phyloP scores from a whole-genome alignment of 2,888 invertebrate genomes.

The Parnassius mnemosyne region DNA sequence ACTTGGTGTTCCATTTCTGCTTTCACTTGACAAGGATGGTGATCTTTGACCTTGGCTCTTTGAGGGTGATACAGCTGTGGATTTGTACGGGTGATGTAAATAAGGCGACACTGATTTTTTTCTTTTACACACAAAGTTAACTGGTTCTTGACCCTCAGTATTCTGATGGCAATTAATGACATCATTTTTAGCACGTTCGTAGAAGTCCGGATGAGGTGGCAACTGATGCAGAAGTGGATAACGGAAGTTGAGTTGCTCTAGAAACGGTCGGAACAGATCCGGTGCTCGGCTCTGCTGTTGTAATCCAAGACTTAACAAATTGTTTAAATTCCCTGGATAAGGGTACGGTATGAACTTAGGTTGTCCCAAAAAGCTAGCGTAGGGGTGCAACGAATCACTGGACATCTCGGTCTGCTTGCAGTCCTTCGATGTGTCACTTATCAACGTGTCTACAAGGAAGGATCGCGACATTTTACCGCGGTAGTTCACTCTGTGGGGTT shows the following conservation, averaged over 20 bases:
- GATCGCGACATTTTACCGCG: conserved; percentile 85
- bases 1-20: conserved; percentile 80
- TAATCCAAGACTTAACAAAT: conserved; percentile 82
- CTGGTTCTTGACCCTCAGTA: conserved; percentile 59
- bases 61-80: conserved; percentile 57
- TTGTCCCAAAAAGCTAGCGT: conserved; percentile 60
- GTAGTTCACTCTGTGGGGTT: conserved; percentile 43
- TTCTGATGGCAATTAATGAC: conserved; percentile 55
- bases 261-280: conserved; percentile 72
- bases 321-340: conserved; percentile 83
- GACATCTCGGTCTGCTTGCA: conserved; percentile 59
- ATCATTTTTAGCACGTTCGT: conserved; percentile 49
- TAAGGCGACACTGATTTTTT: conserved; percentile 72
- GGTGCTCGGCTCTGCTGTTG: conserved; percentile 79
- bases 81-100: conserved; percentile 66
- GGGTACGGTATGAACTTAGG: conserved; percentile 81
- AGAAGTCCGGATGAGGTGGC: conserved; percentile 61
- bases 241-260: conserved; percentile 69
- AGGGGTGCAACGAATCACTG: conserved; percentile 64
- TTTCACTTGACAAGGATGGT: conserved; percentile 68
- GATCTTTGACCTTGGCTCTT: conserved; percentile 69
- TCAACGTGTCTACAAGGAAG: conserved; percentile 89
- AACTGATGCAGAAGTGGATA: conserved; percentile 67
- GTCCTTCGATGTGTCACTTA: conserved; percentile 81
- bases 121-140: conserved; percentile 56